phyloP scores from a whole-genome alignment of 2,888 invertebrate species.

The Acanthosoma haemorrhoidale region DNA sequence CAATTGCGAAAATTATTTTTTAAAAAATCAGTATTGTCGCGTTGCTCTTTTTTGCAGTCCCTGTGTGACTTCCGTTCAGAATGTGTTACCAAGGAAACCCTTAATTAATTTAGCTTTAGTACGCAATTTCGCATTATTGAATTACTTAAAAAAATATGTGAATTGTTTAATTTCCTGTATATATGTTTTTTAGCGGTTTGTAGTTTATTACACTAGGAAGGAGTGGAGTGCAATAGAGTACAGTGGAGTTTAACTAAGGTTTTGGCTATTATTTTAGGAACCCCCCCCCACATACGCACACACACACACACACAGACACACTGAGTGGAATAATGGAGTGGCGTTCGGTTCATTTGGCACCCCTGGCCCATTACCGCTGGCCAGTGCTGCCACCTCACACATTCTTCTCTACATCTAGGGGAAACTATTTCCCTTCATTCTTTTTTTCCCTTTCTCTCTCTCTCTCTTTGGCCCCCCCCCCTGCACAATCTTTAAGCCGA shows the following conservation, averaged over 20 bases:
- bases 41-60: too few relatives aligned
- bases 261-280: slow-evolving; percentile 1
- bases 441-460: background rate
- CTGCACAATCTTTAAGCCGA: background rate
- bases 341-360: slow-evolving; percentile 15
- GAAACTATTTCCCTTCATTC: background rate
- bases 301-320: too few relatives aligned
- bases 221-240: background rate
- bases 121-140: too few relatives aligned
- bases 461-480: background rate
- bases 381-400: slow-evolving; percentile 6
- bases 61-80: too few relatives aligned
- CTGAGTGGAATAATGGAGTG: background rate
- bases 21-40: too few relatives aligned
- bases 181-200: too few relatives aligned
- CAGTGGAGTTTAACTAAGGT: background rate
- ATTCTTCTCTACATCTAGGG: slow-evolving; percentile 11
- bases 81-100: too few relatives aligned
- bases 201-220: background rate
- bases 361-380: background rate
- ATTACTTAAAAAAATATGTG: too few relatives aligned
- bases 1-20: too few relatives aligned
- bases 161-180: too few relatives aligned
- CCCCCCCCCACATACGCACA: too few relatives aligned
- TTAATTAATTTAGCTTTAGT: too few relatives aligned